Conservation (phyloP, 2,113 vertebrate species). For the Chiloscyllium plagiosum region DNA sequence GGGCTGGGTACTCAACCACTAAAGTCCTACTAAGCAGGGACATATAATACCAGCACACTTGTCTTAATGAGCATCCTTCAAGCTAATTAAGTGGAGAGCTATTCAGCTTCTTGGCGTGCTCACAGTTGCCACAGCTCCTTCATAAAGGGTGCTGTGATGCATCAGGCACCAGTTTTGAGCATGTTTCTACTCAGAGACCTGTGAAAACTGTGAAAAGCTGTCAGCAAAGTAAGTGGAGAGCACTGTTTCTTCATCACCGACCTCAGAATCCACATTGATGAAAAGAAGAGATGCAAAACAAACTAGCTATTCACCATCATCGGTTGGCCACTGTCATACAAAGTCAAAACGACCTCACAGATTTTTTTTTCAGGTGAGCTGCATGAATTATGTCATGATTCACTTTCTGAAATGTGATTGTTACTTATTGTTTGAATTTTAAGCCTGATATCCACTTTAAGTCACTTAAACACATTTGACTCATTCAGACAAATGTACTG, state of each 20-base stretch:
- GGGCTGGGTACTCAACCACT: too few species aligned
- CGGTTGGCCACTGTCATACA: not conserved
- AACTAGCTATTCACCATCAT: not conserved
- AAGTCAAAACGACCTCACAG: not conserved
- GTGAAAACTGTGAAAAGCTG: too few species aligned
- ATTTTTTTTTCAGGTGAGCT: not conserved
- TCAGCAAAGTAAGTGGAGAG: not conserved
- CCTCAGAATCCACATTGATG: not conserved
- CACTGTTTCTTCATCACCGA: not conserved
- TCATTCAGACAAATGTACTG: not conserved
- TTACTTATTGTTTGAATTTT: not conserved
- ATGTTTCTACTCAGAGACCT: not conserved
- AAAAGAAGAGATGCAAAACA: not conserved
- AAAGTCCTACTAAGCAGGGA: too few species aligned
- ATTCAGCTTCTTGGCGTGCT: too few species aligned
- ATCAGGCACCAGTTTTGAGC: not conserved
- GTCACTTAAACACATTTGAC: not conserved
- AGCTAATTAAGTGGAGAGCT: too few species aligned
- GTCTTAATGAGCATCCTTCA: too few species aligned
- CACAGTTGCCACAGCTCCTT: not conserved
- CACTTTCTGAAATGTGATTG: not conserved
- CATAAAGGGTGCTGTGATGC: not conserved
- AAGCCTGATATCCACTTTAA: not conserved
- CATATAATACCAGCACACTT: too few species aligned
- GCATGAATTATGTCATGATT: not conserved